Evolutionary conservation across 1,140 invertebrate genomes (phyloP).

Genomic region (Dendrolimus kikuchii): DNA sequence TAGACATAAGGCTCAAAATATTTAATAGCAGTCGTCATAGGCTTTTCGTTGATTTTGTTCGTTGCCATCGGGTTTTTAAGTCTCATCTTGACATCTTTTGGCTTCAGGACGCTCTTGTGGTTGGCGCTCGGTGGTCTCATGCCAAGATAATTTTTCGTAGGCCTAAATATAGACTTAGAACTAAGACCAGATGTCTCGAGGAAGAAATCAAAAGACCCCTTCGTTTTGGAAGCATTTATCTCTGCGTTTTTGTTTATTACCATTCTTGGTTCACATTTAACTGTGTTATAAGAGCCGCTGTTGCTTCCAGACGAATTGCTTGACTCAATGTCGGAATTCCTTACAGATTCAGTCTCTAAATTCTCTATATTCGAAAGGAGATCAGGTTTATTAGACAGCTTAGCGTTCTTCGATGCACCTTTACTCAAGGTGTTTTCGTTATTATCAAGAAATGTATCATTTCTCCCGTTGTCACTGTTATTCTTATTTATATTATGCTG

Average conservation of each 20-base stretch:
- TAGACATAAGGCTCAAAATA: slow-evolving; percentile 71
- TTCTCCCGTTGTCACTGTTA: slow-evolving; percentile 30
- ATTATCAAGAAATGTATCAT: slow-evolving; percentile 42
- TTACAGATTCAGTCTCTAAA: slow-evolving; percentile 70
- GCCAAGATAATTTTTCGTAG: slow-evolving; percentile 69
- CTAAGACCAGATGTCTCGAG: slow-evolving; percentile 85
- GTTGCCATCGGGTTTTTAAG: slow-evolving; percentile 66
- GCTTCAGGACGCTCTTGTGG: slow-evolving; percentile 83
- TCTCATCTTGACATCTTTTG: slow-evolving; percentile 82
- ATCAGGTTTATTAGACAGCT: slow-evolving; percentile 70
- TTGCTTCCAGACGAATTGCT: slow-evolving; percentile 72
- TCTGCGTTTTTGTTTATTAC: slow-evolving; percentile 36
- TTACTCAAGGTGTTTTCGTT: slow-evolving; percentile 36
- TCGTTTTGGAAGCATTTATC: slow-evolving; percentile 33
- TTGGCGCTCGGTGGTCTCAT: slow-evolving; percentile 76
- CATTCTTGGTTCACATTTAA: slow-evolving; percentile 65
- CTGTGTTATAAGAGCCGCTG: slow-evolving; percentile 69
- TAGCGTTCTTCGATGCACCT: slow-evolving; percentile 44
- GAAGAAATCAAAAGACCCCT: slow-evolving; percentile 79
- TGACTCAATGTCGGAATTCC: slow-evolving; percentile 69
- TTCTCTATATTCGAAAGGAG: slow-evolving; percentile 71
- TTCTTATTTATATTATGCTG: slow-evolving; percentile 28
- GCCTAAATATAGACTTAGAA: slow-evolving; percentile 85
- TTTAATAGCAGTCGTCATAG: slow-evolving; percentile 71
- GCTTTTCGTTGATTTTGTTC: slow-evolving; percentile 69